Conservation (phyloP, 2,888 invertebrate species). For the Furcula furcula region DNA sequence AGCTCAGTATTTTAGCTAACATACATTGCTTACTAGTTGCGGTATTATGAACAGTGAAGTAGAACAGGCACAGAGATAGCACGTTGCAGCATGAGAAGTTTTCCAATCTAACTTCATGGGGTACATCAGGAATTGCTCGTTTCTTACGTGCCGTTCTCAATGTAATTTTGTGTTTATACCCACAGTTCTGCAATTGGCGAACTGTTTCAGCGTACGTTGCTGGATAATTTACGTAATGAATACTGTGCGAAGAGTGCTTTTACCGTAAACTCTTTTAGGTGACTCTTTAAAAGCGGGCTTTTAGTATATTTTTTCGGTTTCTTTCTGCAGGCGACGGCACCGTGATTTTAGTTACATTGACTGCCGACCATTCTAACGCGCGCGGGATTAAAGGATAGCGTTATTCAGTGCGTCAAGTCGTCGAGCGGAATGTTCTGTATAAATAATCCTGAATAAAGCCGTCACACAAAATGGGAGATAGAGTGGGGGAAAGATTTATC, state of each 20-base stretch:
- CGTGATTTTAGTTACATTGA: constrained; percentile 31
- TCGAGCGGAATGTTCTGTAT: constrained; percentile 65
- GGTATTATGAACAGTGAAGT: constrained; percentile 44
- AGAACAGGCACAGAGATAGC: constrained; percentile 48
- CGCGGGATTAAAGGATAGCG: constrained; percentile 54
- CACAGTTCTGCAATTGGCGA: constrained; percentile 19
- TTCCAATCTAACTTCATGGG: constrained; percentile 74
- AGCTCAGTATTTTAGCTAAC: neutral
- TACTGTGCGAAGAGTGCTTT: constrained; percentile 25
- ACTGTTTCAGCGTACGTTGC: constrained; percentile 19
- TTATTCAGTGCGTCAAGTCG: constrained; percentile 61
- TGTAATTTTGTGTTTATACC: constrained; percentile 45
- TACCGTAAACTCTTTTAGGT: constrained; percentile 30
- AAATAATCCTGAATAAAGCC: constrained; percentile 74
- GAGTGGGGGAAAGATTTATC: constrained; percentile 73
- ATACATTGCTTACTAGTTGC: constrained; percentile 20
- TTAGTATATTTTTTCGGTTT: constrained; percentile 23
- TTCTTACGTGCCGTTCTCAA: constrained; percentile 51
- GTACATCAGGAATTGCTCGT: constrained; percentile 58
- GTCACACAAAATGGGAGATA: constrained; percentile 68
- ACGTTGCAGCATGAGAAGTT: constrained; percentile 60
- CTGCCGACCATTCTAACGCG: constrained; percentile 35
- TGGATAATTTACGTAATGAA: constrained; percentile 32
- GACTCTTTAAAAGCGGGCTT: constrained; percentile 24
- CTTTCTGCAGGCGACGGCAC: constrained; percentile 18